These are phyloP conservation scores for Phorcus lineatus DNA, from an alignment of 2,888 invertebrate genomes.

Conservation along the genomic window DNA sequence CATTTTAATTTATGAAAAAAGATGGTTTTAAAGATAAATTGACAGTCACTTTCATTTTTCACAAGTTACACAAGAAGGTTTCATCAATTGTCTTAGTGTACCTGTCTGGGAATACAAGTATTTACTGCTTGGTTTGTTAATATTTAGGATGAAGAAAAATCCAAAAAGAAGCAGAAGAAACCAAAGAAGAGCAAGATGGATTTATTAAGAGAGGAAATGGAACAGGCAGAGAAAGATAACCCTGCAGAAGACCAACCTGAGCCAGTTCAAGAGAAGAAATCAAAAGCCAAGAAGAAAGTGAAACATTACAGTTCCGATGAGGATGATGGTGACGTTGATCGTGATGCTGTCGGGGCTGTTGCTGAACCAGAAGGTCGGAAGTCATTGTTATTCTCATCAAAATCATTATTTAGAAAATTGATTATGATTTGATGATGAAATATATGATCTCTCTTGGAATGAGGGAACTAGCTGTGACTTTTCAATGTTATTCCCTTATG, in stretches of 20 bases:
- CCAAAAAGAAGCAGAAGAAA: conserved; percentile 31
- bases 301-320: conserved; percentile 21
- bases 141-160: not conserved
- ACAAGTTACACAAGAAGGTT: too few species aligned
- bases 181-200: conserved; percentile 45
- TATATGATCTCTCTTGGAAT: too few species aligned
- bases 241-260: conserved; percentile 21
- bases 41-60: too few species aligned
- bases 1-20: too few species aligned
- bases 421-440: too few species aligned
- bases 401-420: too few species aligned
- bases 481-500: too few species aligned
- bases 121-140: not conserved
- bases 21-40: too few species aligned
- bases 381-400: too few species aligned
- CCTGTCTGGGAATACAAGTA: too few species aligned
- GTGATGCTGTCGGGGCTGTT: conserved; percentile 42
- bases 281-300: not conserved
- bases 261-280: conserved; percentile 24
- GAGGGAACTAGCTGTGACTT: too few species aligned
- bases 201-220: conserved; percentile 38
- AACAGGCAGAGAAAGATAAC: conserved; percentile 31
- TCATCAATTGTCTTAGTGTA: too few species aligned
- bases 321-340: conserved; percentile 35
- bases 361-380: conserved; percentile 33